phyloP scores from a whole-genome alignment of 2,113 vertebrate species.

The Labrus mixtus region DNA sequence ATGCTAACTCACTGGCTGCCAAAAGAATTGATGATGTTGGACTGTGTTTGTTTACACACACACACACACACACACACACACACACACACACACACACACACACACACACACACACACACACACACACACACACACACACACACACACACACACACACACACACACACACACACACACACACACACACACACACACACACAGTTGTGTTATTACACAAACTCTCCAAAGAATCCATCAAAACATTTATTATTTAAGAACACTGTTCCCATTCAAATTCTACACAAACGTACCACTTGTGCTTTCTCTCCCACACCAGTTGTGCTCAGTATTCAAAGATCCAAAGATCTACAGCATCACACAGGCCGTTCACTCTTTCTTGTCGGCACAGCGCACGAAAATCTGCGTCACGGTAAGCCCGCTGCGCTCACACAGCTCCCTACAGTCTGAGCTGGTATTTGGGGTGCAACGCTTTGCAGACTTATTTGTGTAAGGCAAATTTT shows the following conservation, averaged over 20 bases:
- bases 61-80: conserved; percentile 20
- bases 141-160: conserved; percentile 20
- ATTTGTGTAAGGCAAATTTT: conserved; percentile 63
- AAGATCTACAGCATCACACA: conserved; percentile 24
- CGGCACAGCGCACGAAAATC: conserved; percentile 15
- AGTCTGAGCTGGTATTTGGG: conserved; percentile 30
- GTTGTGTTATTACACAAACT: conserved; percentile 33
- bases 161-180: conserved; percentile 6
- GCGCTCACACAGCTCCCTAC: conserved; percentile 13
- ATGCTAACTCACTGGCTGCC: conserved; percentile 19
- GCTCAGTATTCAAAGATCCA: conserved; percentile 30
- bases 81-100: conserved; percentile 6
- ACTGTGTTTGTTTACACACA: background rate
- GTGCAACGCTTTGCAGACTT: conserved; percentile 43
- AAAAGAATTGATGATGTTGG: conserved; percentile 41
- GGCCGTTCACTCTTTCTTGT: conserved; percentile 31
- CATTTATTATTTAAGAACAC: conserved; percentile 48
- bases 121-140: conserved; percentile 10
- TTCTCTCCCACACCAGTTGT: conserved; percentile 33
- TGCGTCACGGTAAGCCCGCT: background rate
- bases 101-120: conserved; percentile 13
- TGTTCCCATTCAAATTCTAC: conserved; percentile 28
- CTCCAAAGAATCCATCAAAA: conserved; percentile 30
- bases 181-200: conserved; percentile 6
- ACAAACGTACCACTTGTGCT: conserved; percentile 19